phyloP scores from a whole-genome alignment of 2,888 invertebrate genomes.

The Trissonchulus sp. region DNA sequence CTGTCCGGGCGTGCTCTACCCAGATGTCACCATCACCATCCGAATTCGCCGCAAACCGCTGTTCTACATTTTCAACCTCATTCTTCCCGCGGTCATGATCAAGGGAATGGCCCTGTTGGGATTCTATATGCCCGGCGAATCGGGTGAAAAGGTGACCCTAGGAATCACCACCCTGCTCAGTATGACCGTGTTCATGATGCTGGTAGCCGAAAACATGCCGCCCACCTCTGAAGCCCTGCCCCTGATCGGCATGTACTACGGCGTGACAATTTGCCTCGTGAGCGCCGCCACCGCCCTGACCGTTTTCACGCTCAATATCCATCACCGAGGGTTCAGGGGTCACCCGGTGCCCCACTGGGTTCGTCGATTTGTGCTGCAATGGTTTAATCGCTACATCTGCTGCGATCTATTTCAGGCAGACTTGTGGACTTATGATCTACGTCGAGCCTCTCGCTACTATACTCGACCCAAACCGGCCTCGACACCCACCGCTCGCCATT shows the following conservation, averaged over 20 bases:
- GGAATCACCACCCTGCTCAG: constrained; percentile 79
- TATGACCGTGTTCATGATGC: constrained; percentile 81
- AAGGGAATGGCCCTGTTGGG: constrained; percentile 77
- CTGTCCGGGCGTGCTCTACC: constrained; percentile 68
- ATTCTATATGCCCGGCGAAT: constrained; percentile 79
- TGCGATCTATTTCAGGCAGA: constrained; percentile 35
- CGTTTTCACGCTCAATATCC: constrained; percentile 75
- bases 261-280: constrained; percentile 59
- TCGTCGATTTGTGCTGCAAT: constrained; percentile 45
- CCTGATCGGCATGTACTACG: constrained; percentile 65
- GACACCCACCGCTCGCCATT: background rate
- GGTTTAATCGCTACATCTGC: constrained; percentile 43
- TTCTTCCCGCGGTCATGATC: constrained; percentile 74
- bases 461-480: background rate
- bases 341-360: constrained; percentile 44
- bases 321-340: constrained; percentile 54
- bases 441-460: background rate
- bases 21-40: constrained; percentile 74
- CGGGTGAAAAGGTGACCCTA: constrained; percentile 77
- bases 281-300: constrained; percentile 60
- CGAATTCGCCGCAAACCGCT: constrained; percentile 61
- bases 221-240: constrained; percentile 76
- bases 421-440: background rate
- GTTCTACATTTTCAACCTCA: constrained; percentile 77
- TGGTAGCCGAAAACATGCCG: constrained; percentile 74